Evolutionary conservation across 2,113 vertebrate species (phyloP).

Genomic region (Hippocampus abdominalis): DNA sequence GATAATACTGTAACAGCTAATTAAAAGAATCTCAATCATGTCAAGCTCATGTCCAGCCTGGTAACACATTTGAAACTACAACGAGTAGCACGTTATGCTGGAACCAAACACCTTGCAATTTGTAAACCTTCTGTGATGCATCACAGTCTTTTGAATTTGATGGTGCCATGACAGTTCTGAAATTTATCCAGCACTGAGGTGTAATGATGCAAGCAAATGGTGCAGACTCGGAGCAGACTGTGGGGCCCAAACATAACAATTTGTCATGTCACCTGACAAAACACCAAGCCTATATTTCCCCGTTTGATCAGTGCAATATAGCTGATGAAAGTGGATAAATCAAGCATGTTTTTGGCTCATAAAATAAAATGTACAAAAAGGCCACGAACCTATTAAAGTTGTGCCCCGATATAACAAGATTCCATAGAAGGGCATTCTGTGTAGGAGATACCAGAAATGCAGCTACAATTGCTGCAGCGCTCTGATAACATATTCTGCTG

Average conservation of each 20-base stretch:
- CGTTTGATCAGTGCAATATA: not conserved
- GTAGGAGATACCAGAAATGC: constrained; percentile 8
- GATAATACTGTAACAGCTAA: not conserved
- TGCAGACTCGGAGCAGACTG: not conserved
- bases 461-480: constrained; percentile 5
- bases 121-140: not conserved
- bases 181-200: not conserved
- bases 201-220: not conserved
- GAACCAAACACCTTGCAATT: not conserved
- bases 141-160: not conserved
- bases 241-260: not conserved
- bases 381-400: not conserved
- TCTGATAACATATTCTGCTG: constrained; percentile 17
- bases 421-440: not conserved
- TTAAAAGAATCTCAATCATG: constrained; percentile 32
- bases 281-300: not conserved
- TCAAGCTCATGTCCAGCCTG: constrained; percentile 29
- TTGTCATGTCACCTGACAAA: not conserved
- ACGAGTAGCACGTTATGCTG: not conserved
- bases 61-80: constrained; percentile 18
- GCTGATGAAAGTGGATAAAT: not conserved
- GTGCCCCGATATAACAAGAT: not conserved
- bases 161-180: not conserved
- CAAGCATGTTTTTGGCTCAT: not conserved
- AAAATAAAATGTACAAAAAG: no score